phyloP scores from a whole-genome alignment of 2,888 invertebrate genomes.

The Laothoe populi region DNA sequence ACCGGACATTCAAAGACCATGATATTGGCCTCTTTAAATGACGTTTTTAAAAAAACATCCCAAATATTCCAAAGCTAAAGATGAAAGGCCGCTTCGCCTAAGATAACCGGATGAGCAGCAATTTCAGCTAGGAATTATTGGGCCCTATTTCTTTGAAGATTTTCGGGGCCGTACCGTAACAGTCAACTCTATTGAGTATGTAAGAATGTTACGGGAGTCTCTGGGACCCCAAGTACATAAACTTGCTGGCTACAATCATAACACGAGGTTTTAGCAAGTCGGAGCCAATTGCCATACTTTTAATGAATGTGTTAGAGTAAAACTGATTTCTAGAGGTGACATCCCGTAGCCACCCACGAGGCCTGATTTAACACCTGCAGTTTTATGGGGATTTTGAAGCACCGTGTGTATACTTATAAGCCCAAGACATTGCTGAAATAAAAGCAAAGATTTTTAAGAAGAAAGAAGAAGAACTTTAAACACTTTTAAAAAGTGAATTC shows the following conservation, averaged over 20 bases:
- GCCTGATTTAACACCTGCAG: slow-evolving; percentile 8
- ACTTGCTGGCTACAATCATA: slow-evolving; percentile 25
- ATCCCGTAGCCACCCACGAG: slow-evolving; percentile 25
- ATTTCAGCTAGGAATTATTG: slow-evolving; percentile 37
- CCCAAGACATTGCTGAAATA: background rate
- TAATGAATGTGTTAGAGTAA: slow-evolving; percentile 16
- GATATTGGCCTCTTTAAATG: no score
- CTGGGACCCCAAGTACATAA: slow-evolving; percentile 26
- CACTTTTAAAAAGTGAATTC: no score
- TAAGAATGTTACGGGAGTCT: slow-evolving; percentile 31
- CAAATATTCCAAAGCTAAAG: background rate
- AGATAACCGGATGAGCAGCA: slow-evolving; percentile 28
- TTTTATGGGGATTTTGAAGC: slow-evolving; percentile 19
- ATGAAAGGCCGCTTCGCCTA: background rate
- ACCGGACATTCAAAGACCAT: no score
- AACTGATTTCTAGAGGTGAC: slow-evolving; percentile 20
- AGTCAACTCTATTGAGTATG: slow-evolving; percentile 35
- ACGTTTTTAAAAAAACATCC: no score
- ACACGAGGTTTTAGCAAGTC: slow-evolving; percentile 27
- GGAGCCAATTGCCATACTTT: slow-evolving; percentile 18
- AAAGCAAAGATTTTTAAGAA: slow-evolving; percentile 5
- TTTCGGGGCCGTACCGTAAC: slow-evolving; percentile 34
- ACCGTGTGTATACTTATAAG: background rate
- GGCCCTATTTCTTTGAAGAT: slow-evolving; percentile 36
- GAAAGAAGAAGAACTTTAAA: no score